These are phyloP conservation scores for Hyphantria cunea DNA, from an alignment of 1,140 invertebrate species.

Conservation along the genomic window DNA sequence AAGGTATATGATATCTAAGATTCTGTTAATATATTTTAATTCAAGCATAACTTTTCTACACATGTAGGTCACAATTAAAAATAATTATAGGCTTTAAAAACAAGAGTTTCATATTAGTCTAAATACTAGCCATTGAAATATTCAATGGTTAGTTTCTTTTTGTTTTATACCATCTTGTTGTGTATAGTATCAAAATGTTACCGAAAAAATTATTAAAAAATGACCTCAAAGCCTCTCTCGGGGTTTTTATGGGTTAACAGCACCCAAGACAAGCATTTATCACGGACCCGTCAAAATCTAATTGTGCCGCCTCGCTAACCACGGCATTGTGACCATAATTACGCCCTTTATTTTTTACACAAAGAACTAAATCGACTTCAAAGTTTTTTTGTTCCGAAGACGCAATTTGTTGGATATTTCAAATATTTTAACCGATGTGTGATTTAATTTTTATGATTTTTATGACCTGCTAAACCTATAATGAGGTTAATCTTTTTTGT, in stretches of 20 bases:
- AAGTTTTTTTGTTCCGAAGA: constrained; percentile 54
- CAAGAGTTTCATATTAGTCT: too few species aligned
- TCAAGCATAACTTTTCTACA: too few species aligned
- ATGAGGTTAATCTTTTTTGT: background rate
- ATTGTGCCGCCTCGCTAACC: constrained; percentile 75
- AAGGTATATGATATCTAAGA: too few species aligned
- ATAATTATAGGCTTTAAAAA: too few species aligned
- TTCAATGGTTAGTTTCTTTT: too few species aligned
- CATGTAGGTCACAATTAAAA: too few species aligned
- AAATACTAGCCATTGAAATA: too few species aligned
- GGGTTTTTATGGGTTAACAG: constrained; percentile 30
- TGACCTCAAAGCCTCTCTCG: constrained; percentile 21
- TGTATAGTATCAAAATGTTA: constrained; percentile 4
- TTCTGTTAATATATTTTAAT: too few species aligned
- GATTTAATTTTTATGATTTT: constrained; percentile 26
- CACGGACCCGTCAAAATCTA: constrained; percentile 77
- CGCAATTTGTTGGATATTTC: constrained; percentile 59
- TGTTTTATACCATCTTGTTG: too few species aligned
- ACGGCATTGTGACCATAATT: constrained; percentile 76
- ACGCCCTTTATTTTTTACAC: constrained; percentile 71
- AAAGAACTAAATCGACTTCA: constrained; percentile 62
- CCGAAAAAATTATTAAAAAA: constrained; percentile 16
- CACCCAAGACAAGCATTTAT: constrained; percentile 73
- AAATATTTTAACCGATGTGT: constrained; percentile 51
- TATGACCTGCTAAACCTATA: constrained; percentile 20